A percentile compares a stretch with the other conserved stretches of the same genome.
Conservation (phyloP, 2,113 vertebrate genomes). For the Lucifuga dentata region DNA sequence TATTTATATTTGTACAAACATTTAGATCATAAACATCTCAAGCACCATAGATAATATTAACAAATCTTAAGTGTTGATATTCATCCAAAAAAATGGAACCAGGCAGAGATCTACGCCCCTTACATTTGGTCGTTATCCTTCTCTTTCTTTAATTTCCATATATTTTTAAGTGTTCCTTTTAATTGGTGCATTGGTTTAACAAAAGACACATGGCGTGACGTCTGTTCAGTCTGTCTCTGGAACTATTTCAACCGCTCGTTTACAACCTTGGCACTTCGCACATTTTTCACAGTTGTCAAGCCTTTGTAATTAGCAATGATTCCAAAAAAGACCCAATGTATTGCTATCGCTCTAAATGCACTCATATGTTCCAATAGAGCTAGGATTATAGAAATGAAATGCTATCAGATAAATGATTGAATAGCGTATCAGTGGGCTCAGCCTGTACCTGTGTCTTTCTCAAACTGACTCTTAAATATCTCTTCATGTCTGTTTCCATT, state of each 20-base stretch:
- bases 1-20: constrained; percentile 83
- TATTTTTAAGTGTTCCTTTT: constrained; percentile 1
- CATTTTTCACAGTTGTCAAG: too few relatives aligned
- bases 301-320: background rate
- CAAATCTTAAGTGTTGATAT: constrained; percentile 69
- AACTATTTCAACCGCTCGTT: background rate
- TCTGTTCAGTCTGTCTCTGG: background rate
- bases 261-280: background rate
- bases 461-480: constrained; percentile 22
- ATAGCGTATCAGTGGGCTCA: background rate
- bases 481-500: constrained; percentile 8
- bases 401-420: too few relatives aligned
- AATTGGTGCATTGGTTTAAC: background rate
- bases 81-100: constrained; percentile 78
- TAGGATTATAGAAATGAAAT: too few relatives aligned
- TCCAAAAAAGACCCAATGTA: background rate
- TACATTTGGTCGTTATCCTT: constrained; percentile 36
- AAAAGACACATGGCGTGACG: background rate
- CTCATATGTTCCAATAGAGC: background rate
- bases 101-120: constrained; percentile 76
- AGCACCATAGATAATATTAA: constrained; percentile 84
- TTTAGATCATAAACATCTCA: constrained; percentile 84
- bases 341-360: background rate
- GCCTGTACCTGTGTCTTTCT: background rate
- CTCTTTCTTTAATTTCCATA: constrained; percentile 21